phyloP scores from a whole-genome alignment of 2,888 invertebrate species.

The Aleiodes alternator region DNA sequence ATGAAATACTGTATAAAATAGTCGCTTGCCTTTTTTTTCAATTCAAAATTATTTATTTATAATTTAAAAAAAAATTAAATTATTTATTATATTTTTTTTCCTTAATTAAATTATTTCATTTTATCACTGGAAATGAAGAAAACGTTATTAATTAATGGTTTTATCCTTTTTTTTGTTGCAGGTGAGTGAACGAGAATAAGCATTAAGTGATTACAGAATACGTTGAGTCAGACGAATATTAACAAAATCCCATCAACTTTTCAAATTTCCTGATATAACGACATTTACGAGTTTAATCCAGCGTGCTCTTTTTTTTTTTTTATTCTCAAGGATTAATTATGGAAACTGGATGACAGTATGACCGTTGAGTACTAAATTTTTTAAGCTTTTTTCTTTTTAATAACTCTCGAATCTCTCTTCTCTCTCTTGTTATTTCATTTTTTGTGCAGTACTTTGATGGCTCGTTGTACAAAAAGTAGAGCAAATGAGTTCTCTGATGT shows the following conservation, averaged over 20 bases:
- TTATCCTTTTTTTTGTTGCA: constrained; percentile 18
- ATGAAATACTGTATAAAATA: no score
- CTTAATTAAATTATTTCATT: background rate
- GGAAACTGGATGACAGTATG: constrained; percentile 7
- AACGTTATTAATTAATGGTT: background rate
- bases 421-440: background rate
- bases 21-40: background rate
- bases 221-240: constrained; percentile 13
- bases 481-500: no score
- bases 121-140: no score
- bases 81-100: background rate
- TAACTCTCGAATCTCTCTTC: background rate
- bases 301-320: constrained; percentile 1
- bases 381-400: constrained; percentile 29
- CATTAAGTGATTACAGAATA: constrained; percentile 13
- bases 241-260: constrained; percentile 6
- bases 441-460: constrained; percentile 9
- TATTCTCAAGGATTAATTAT: constrained; percentile 30
- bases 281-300: constrained; percentile 24
- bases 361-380: constrained; percentile 28
- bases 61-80: background rate
- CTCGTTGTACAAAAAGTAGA: background rate
- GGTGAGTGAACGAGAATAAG: background rate
- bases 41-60: background rate
- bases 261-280: constrained; percentile 6